Evolutionary conservation across 1,140 invertebrate genomes (phyloP), one percentile per base, ranked within the genome.

Genomic region (Drosophila biarmipes): DNA sequence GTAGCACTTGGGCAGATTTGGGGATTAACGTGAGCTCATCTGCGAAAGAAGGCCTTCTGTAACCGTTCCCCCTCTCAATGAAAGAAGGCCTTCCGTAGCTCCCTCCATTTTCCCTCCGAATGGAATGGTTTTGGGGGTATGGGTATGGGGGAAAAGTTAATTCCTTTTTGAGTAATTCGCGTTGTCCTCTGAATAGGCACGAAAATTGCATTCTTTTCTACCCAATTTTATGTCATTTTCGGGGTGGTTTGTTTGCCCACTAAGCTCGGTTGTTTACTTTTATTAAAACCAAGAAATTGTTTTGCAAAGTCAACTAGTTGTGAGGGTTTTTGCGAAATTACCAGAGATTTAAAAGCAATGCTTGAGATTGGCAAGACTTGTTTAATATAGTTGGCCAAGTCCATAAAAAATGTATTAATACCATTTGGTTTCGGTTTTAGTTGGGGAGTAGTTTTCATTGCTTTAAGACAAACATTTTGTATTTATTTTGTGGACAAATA

Each of bases 131-230:
- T 68, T 43, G 59, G 57, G 45, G 35, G 49, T 17, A 61, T 45
- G 57, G 62, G 45, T 21, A n/a, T n/a, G 37, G 19, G 52, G 59
- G 61, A 64, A 52, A 62, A 89, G 76, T 89, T 89, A 89, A 89
- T 89, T 89, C 85, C 85, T 90, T 89, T 90, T 89, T 90, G 79
- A 87, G 84, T 87, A 87, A 89, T 87, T 82, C 82, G 66, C 82
- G 67, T 73, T 63, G 66, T 67, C 78, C 82, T 58, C 67, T 78
- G 78, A 81, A 78, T 59, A 68, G 63, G 62, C 72, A 73, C 56
- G 52, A 80, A 87, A 84, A 89, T 90, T 89, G 80, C 85, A 89
- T 90, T 82, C 57, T 53, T 86, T 81, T 31, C 59, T 66, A 52
- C 69, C 49, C 48, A 72, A 79, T 84, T 86, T 89, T 86, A 89